Evolutionary conservation across 2,888 invertebrate genomes (phyloP).

Genomic region (Schrankia costaestrigalis): DNA sequence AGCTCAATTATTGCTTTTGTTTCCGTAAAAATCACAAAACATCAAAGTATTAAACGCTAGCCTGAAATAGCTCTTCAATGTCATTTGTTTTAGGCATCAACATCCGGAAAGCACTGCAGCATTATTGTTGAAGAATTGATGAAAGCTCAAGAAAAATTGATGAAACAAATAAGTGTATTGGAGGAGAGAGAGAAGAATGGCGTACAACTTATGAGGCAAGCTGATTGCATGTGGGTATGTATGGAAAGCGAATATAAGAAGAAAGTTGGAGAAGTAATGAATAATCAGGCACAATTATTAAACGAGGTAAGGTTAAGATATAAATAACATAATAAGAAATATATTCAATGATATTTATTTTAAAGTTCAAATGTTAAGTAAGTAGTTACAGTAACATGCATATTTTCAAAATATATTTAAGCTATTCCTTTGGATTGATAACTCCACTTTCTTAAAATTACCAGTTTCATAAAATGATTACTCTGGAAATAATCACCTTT

Average conservation of each 20-base stretch:
- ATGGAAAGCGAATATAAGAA: constrained; percentile 74
- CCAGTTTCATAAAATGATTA: too few species aligned
- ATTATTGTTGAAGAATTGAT: constrained; percentile 73
- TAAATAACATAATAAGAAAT: neutral
- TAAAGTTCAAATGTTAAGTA: neutral
- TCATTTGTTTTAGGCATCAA: constrained; percentile 45
- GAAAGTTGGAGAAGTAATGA: constrained; percentile 51
- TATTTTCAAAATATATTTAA: too few species aligned
- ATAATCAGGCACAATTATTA: constrained; percentile 47
- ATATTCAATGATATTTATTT: neutral
- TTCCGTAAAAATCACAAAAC: too few species aligned
- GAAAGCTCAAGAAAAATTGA: constrained; percentile 73
- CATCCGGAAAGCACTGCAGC: constrained; percentile 55
- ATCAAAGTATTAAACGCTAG: too few species aligned
- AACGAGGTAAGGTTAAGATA: constrained; percentile 41
- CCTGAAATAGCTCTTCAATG: neutral
- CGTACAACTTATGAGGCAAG: constrained; percentile 73
- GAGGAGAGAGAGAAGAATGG: constrained; percentile 82
- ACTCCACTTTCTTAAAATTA: too few species aligned
- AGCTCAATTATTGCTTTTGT: too few species aligned
- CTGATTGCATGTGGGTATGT: constrained; percentile 78
- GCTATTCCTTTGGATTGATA: too few species aligned
- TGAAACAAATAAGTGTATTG: constrained; percentile 76
- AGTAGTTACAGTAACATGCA: too few species aligned
- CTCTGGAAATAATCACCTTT: too few species aligned